These are phyloP conservation scores for Sphenopsis melanotis DNA, from an alignment of 2,797 vertebrate genomes.

Conservation along the genomic window DNA sequence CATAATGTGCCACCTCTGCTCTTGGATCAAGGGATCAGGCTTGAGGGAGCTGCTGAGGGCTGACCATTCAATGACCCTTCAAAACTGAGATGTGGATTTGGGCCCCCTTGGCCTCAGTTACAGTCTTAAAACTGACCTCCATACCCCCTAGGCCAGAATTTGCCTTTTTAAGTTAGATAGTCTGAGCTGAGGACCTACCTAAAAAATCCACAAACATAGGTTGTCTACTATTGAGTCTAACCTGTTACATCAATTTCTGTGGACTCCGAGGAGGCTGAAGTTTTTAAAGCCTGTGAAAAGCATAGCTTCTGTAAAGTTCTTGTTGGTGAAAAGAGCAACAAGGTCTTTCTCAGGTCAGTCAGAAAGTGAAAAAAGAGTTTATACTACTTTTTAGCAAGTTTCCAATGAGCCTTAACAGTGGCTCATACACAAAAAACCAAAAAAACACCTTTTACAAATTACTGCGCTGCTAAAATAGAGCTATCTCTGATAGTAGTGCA, in stretches of 20 bases:
- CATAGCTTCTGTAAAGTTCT: background rate
- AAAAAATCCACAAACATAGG: background rate
- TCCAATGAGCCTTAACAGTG: background rate
- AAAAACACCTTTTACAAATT: background rate
- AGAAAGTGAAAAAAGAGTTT: background rate
- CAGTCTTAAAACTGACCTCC: background rate
- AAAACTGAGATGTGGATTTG: background rate
- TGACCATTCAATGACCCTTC: background rate
- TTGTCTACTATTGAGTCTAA: background rate
- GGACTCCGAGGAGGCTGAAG: background rate
- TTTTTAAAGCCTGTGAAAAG: background rate
- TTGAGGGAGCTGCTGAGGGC: background rate
- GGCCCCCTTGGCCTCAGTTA: background rate
- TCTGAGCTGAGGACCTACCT: background rate
- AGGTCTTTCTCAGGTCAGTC: background rate
- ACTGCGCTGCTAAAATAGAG: slow-evolving; percentile 19
- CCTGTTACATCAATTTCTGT: background rate
- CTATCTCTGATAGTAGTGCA: background rate
- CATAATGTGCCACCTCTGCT: background rate
- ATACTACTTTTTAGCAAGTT: background rate
- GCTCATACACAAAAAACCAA: background rate
- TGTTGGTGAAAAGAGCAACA: background rate
- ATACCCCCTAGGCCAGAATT: background rate
- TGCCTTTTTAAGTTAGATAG: background rate
- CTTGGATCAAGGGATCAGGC: background rate